Evolutionary conservation across 2,888 invertebrate species (phyloP).

Genomic region (Tetragnatha montana): DNA sequence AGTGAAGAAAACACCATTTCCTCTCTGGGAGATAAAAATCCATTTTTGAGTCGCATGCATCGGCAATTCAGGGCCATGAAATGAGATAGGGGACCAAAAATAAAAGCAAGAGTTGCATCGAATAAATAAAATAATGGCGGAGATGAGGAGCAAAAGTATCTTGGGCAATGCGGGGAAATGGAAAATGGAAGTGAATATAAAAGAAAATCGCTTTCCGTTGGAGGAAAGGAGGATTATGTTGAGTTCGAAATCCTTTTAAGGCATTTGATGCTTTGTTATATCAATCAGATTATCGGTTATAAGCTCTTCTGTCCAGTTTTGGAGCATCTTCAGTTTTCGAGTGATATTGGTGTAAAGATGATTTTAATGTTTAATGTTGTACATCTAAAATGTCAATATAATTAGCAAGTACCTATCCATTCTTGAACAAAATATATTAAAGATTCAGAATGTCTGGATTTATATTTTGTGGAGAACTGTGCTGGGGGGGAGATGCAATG

Average conservation of each 20-base stretch:
- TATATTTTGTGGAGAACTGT: too few relatives aligned
- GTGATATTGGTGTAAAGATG: too few relatives aligned
- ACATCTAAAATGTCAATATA: too few relatives aligned
- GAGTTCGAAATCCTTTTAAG: slow-evolving; percentile 51
- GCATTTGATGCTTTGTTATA: slow-evolving; percentile 49
- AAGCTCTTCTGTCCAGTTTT: neutral
- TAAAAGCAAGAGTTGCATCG: slow-evolving; percentile 6
- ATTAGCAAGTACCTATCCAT: too few relatives aligned
- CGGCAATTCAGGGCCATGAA: neutral
- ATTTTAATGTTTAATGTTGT: too few relatives aligned
- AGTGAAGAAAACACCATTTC: slow-evolving; percentile 1
- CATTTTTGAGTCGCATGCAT: slow-evolving; percentile 5
- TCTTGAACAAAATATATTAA: too few relatives aligned
- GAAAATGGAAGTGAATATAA: slow-evolving; percentile 52
- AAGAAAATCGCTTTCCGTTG: slow-evolving; percentile 32
- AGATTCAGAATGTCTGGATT: too few relatives aligned
- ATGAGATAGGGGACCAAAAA: slow-evolving; percentile 28
- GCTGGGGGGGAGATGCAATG: too few relatives aligned
- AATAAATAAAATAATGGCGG: slow-evolving; percentile 17
- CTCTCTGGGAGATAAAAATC: slow-evolving; percentile 2
- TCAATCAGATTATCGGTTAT: slow-evolving; percentile 35
- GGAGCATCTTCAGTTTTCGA: neutral
- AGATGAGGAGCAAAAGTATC: slow-evolving; percentile 8
- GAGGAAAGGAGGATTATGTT: slow-evolving; percentile 35
- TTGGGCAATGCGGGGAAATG: slow-evolving; percentile 46